These are phyloP conservation scores for Dromococcyx pavoninus DNA, from an alignment of 2,797 vertebrate genomes.

Conservation along the genomic window DNA sequence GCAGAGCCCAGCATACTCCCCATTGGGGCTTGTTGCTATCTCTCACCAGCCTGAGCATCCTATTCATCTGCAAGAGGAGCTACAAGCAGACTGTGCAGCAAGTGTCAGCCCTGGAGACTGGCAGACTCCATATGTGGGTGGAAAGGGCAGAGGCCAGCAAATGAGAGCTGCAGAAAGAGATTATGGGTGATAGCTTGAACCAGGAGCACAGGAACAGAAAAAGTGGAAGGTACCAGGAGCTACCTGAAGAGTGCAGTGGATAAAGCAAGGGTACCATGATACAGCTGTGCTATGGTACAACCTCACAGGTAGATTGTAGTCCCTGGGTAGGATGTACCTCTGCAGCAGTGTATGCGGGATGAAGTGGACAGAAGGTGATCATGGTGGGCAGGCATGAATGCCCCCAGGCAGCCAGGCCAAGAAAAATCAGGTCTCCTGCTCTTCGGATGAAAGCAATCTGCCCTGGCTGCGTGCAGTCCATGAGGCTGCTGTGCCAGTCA, in stretches of 20 bases:
- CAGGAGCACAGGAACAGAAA: background rate
- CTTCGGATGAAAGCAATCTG: background rate
- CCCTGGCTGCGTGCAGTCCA: background rate
- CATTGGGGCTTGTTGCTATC: background rate
- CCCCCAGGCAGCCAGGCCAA: background rate
- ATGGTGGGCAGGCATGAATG: background rate
- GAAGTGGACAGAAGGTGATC: background rate
- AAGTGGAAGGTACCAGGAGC: background rate
- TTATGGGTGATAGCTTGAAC: background rate
- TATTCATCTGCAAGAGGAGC: background rate
- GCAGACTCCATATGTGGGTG: background rate
- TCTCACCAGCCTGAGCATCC: background rate
- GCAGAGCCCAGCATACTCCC: background rate
- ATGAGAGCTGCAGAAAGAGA: background rate
- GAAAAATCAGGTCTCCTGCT: background rate
- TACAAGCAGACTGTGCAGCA: background rate
- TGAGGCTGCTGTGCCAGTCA: background rate
- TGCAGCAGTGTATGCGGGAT: fast-evolving
- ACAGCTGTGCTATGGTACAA: background rate
- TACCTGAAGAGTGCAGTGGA: background rate
- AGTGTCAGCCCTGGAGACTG: background rate
- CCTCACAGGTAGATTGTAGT: background rate
- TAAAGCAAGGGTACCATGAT: background rate
- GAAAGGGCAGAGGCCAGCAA: background rate
- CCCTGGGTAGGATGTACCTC: background rate